These are phyloP conservation scores for Zelostemma sp. DNA, from an alignment of 1,140 invertebrate genomes.

Conservation along the genomic window DNA sequence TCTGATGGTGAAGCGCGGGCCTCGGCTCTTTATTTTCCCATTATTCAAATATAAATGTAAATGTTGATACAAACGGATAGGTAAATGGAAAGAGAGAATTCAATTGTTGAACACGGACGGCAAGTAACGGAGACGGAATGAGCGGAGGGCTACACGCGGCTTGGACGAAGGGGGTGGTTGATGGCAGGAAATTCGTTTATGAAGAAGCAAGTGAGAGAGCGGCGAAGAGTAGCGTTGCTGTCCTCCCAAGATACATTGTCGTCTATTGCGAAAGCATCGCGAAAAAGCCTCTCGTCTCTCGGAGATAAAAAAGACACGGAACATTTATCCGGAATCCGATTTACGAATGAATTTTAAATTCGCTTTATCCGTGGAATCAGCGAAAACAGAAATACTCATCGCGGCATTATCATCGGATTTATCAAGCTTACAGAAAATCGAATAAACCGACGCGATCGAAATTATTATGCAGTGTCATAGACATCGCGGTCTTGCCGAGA, in stretches of 20 bases:
- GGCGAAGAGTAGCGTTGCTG: slow-evolving; percentile 48
- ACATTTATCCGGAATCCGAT: slow-evolving; percentile 18
- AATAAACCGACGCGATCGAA: too few species aligned
- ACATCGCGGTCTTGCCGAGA: too few species aligned
- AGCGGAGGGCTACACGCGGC: slow-evolving; percentile 16
- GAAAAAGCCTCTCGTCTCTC: not conserved
- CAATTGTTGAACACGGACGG: slow-evolving; percentile 65
- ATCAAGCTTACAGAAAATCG: too few species aligned
- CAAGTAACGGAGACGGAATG: slow-evolving; percentile 46
- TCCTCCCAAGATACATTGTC: slow-evolving; percentile 47
- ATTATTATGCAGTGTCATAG: too few species aligned
- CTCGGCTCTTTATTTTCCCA: slow-evolving; percentile 68
- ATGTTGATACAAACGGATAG: slow-evolving; percentile 72
- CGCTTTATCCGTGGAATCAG: too few species aligned
- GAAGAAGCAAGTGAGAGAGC: slow-evolving; percentile 63
- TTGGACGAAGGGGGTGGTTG: slow-evolving; percentile 28
- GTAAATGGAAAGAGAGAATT: slow-evolving; percentile 72
- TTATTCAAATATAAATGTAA: slow-evolving; percentile 73
- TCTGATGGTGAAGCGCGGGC: slow-evolving; percentile 52
- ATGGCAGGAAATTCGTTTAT: slow-evolving; percentile 69
- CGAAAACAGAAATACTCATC: too few species aligned
- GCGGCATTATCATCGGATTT: too few species aligned
- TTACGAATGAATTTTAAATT: not conserved
- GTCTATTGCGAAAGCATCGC: slow-evolving; percentile 5
- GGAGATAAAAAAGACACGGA: slow-evolving; percentile 2